phyloP scores from a whole-genome alignment of 2,113 vertebrate species.

The Microtus oregoni region DNA sequence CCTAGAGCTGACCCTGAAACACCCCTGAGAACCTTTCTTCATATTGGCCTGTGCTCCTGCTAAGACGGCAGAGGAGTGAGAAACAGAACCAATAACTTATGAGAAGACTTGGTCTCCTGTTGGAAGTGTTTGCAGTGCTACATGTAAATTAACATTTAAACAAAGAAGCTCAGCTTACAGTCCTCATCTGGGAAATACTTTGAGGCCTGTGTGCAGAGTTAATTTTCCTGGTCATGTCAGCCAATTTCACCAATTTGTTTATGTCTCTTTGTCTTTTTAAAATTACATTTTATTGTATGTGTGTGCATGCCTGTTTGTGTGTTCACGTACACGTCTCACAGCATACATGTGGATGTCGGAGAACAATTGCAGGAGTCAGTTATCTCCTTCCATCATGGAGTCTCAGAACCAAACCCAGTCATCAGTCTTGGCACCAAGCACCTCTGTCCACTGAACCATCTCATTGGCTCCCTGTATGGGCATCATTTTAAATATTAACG shows the following conservation, averaged over 20 bases:
- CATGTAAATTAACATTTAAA: conserved; percentile 38
- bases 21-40: neutral
- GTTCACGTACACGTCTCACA: neutral
- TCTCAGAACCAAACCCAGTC: too few relatives aligned
- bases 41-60: neutral
- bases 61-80: neutral
- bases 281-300: neutral
- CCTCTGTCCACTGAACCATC: neutral
- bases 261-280: neutral
- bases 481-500: neutral
- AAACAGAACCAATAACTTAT: neutral
- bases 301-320: neutral
- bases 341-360: neutral
- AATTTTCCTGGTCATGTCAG: neutral
- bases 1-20: neutral
- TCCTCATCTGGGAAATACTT: neutral
- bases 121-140: neutral
- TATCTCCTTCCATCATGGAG: too few relatives aligned
- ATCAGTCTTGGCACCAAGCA: neutral
- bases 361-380: neutral
- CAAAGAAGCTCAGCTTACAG: neutral
- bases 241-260: neutral
- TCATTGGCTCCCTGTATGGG: neutral
- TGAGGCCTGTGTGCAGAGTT: neutral
- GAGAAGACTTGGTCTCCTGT: neutral